These are phyloP conservation scores for Apamea anceps DNA, from an alignment of 2,888 invertebrate species.

Conservation along the genomic window DNA sequence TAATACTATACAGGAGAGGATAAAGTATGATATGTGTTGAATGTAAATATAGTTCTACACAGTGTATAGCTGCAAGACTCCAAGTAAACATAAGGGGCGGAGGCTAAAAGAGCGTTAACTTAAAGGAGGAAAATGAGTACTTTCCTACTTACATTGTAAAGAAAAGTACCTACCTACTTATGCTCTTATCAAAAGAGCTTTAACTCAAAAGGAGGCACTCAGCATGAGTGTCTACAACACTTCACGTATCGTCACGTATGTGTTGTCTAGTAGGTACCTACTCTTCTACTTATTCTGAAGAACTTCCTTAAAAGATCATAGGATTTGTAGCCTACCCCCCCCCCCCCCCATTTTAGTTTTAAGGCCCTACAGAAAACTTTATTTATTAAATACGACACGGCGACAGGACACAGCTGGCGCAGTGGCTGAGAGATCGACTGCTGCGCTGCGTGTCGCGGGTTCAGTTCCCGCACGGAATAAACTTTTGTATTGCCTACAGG, in stretches of 20 bases:
- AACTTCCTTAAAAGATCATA: neutral
- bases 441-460: too few species aligned
- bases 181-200: neutral
- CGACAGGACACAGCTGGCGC: too few species aligned
- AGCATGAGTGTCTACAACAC: constrained; percentile 2
- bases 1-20: neutral
- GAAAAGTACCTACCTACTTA: constrained; percentile 16
- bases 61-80: too few species aligned
- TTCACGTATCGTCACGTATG: constrained; percentile 31
- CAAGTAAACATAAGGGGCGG: neutral
- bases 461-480: too few species aligned
- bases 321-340: neutral
- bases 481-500: too few species aligned
- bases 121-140: neutral
- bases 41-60: neutral
- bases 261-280: constrained; percentile 14
- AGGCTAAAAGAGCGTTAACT: neutral
- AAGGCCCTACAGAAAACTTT: neutral
- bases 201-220: constrained; percentile 1
- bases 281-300: neutral
- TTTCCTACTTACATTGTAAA: constrained; percentile 1
- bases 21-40: neutral
- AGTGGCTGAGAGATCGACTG: too few species aligned
- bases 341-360: neutral
- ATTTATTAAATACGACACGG: neutral